Percentiles rank a stretch among this genome's conserved stretches.
Conservation (phyloP, 2,797 vertebrate genomes). For the Argentina silus region DNA sequence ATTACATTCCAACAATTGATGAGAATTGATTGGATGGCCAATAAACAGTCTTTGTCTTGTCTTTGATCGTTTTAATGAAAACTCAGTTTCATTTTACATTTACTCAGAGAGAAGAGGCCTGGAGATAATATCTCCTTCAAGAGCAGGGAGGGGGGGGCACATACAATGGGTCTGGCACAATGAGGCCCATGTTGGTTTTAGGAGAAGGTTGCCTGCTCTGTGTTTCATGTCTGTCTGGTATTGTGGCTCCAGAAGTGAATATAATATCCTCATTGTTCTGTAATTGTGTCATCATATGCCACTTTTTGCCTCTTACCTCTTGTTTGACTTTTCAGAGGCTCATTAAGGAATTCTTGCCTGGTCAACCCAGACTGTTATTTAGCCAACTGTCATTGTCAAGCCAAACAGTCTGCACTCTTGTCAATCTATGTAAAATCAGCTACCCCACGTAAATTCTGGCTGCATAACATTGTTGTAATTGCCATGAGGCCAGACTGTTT, state of each 20-base stretch:
- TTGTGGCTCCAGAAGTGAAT: too few species aligned
- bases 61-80: slow-evolving; percentile 72
- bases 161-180: slow-evolving; percentile 52
- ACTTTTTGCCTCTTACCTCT: slow-evolving; percentile 29
- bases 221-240: slow-evolving; percentile 42
- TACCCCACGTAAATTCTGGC: too few species aligned
- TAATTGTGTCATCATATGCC: neutral
- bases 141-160: slow-evolving; percentile 42
- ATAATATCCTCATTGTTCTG: too few species aligned
- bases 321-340: slow-evolving; percentile 21
- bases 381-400: too few species aligned
- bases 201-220: slow-evolving; percentile 45
- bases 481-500: too few species aligned
- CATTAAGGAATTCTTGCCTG: slow-evolving; percentile 1
- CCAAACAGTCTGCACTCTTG: too few species aligned
- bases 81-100: too few species aligned
- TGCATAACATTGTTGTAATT: too few species aligned
- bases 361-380: too few species aligned
- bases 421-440: neutral
- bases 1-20: too few species aligned
- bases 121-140: slow-evolving; percentile 55
- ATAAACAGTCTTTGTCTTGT: too few species aligned
- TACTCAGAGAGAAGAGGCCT: slow-evolving; percentile 57
- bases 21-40: too few species aligned
- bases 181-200: slow-evolving; percentile 63